Base-by-base conservation (phyloP, 64 coral and sea anemone species). In the Montipora sp. region DNA sequence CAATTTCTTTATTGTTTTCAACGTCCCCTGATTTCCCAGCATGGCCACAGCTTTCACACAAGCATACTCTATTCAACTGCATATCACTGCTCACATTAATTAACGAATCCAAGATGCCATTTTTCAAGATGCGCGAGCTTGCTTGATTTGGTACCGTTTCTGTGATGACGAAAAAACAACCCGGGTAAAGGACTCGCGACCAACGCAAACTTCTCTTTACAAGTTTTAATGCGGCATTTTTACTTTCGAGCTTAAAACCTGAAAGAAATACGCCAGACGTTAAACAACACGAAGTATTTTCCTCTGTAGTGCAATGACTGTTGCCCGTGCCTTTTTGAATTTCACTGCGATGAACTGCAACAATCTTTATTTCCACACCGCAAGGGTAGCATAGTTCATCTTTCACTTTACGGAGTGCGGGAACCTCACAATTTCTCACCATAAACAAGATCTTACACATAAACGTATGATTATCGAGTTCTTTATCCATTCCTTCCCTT, bases 281-380 rank as follows among this genome's bases (percentile, higher is more conserved):
- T 85, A 36, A 72, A 85, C 5, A 66, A 53, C 45, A 85, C 4
- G 47, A 49, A 23, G 1, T 16, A 47, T 1, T 50, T 72, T 18
- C 16, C 66, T 23, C 82, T 9, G 82, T 69, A 8, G 45, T 49
- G 5, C 53, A 57, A 7, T n/a, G 46, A 57, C 63, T 49, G 12
- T n/a, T 71, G 7, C 7, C 71, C 0, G 82, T 1, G 16, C 14
- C 3, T 14, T 85, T 19, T 72, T 85, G 46, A 72, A 22, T 48
- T 67, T 85, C 47, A 11, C 22, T 59, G 22, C 58, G 66, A 27
- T 58, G 74, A 85, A 65, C 72, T 2, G 92, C 95, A 18, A 98
- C 73, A 11, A 98, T 49, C 63, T 85, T 98, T 47, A 98, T 74
- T 75, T 98, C 95, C 10, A 98, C 92, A 48, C 79, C 92, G 19